phyloP scores from a whole-genome alignment of 2,888 invertebrate genomes.

The Callimorpha dominula region DNA sequence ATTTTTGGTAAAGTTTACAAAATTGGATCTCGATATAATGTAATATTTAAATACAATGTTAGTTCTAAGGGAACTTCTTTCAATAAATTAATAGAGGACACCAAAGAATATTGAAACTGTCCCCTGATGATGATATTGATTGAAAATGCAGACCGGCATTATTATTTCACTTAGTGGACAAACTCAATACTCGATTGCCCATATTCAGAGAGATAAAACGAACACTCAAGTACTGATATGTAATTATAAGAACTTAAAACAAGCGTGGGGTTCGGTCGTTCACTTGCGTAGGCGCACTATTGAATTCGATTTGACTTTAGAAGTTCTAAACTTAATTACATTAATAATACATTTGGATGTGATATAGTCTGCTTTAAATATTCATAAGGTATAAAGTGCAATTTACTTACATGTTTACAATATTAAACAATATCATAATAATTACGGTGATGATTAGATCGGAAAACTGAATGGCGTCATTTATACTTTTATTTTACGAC shows the following conservation, averaged over 20 bases:
- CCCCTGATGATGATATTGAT: not conserved
- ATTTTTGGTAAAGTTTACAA: conserved; percentile 42
- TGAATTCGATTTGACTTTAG: conserved; percentile 19
- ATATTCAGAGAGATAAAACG: conserved; percentile 22
- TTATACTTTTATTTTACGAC: conserved; percentile 27
- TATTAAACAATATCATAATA: conserved; percentile 13
- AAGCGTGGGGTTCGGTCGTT: conserved; percentile 52
- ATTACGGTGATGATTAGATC: conserved; percentile 30
- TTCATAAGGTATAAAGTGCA: not conserved
- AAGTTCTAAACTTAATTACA: conserved; percentile 29
- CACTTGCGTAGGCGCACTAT: conserved; percentile 56
- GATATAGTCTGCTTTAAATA: not conserved
- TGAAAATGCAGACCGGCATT: conserved; percentile 45
- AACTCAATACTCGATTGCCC: conserved; percentile 33
- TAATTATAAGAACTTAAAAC: conserved; percentile 48
- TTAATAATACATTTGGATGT: not conserved
- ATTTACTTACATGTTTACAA: conserved; percentile 13
- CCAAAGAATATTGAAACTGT: too few species aligned
- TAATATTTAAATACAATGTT: conserved; percentile 24
- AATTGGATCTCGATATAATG: conserved; percentile 48
- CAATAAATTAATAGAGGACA: too few species aligned
- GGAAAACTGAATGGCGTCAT: conserved; percentile 21
- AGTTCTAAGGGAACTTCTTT: too few species aligned
- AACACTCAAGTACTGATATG: conserved; percentile 29
- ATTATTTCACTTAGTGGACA: conserved; percentile 35